These are phyloP conservation scores for Sula dactylatra DNA, from an alignment of 2,113 vertebrate species.

Conservation along the genomic window DNA sequence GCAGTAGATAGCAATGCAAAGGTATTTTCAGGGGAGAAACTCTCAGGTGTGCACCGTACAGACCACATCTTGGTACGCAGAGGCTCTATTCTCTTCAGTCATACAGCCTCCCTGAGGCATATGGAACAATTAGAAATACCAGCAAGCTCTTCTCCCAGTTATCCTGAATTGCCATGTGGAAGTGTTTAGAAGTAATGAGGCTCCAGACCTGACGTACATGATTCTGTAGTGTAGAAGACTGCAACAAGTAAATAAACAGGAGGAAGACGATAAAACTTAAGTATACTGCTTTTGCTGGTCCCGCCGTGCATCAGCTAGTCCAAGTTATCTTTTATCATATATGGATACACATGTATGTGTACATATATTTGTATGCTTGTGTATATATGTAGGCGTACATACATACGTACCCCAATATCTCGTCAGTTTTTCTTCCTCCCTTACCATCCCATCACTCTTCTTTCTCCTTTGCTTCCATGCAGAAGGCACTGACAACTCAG, in stretches of 20 bases:
- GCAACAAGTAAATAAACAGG: not conserved
- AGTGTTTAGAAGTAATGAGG: not conserved
- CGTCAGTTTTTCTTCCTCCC: not conserved
- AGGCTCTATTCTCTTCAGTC: not conserved
- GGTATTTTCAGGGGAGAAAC: not conserved
- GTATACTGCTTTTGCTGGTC: not conserved
- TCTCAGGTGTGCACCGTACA: fast-evolving
- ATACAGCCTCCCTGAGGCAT: not conserved
- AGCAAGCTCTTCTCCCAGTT: not conserved
- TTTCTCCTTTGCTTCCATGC: not conserved
- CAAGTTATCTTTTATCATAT: not conserved
- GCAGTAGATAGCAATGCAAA: not conserved
- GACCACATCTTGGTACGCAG: not conserved
- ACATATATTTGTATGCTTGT: not conserved
- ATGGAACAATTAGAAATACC: not conserved
- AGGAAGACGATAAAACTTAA: not conserved
- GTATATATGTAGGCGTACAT: no score
- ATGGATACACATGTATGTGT: fast-evolving
- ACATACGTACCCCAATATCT: fast-evolving
- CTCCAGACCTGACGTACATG: not conserved
- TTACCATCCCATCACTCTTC: not conserved
- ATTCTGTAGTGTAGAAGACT: not conserved
- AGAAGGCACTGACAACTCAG: not conserved
- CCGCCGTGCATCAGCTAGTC: not conserved
- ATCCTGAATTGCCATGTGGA: not conserved